Evolutionary conservation across 1,140 invertebrate species (phyloP), one percentile per base, ranked within the genome.

Genomic region (Habropoda laboriosa): DNA sequence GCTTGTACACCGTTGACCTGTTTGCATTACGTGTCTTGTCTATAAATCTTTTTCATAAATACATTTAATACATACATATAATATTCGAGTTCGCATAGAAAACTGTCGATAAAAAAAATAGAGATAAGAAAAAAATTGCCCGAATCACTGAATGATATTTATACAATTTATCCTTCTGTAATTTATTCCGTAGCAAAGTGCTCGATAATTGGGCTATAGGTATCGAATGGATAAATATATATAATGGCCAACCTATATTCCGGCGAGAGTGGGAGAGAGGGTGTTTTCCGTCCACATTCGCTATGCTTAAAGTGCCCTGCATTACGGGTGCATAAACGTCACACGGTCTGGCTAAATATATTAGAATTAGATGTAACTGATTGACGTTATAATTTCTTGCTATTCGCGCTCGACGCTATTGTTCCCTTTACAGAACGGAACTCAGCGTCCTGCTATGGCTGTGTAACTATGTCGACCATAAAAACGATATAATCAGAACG

Each of bases 181-280:
- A 77, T 77, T 70, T 77, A 77, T 77, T 77, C 75, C n/a, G 1
- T 16, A n/a, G 66, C 38, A 40, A 47, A 71, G 75, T 77, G 75
- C 53, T 51, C 24, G 27, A 70, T 77, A 77, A 77, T 77, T 77
- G 66, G 42, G n/a, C 42, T 30, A n/a, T 18, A 42, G 60, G 32
- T 45, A 70, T 70, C 32, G 66, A 67, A 68, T 49, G 53, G 32
- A 70, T 77, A 71, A 77, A 77, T 77, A 77, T 12, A 53, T 77
- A 47, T 27, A 77, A 76, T 57, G 63, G 45, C 30, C 30, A 35
- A 32, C 27, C 51, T 68, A 58, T 16, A 55, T 68, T 57, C 40
- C 21, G n/a, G n/a, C 27, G 40, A 75, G 24, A n/a, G n/a, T 38
- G 24, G 16, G 35, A 27, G 3, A 24, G 55, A 78, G 40, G 35